Conservation (phyloP, 2,888 invertebrate genomes). For the Portevinia maculata region DNA sequence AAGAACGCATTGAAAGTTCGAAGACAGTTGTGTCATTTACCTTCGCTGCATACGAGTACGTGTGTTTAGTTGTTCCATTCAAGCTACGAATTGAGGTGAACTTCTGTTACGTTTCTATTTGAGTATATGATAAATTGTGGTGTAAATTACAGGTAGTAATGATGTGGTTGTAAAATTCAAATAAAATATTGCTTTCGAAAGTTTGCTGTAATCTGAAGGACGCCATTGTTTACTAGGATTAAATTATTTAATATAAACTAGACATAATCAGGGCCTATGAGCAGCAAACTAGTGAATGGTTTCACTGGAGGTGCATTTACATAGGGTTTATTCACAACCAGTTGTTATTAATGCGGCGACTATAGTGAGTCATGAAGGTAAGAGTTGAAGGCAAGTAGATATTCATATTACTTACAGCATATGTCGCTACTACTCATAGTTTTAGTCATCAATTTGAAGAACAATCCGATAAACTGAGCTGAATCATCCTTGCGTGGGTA, state of each 20-base stretch:
- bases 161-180: slow-evolving; percentile 32
- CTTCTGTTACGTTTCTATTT: neutral
- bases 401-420: neutral
- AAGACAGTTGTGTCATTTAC: neutral
- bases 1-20: slow-evolving; percentile 1
- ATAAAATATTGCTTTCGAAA: neutral
- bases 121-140: slow-evolving; percentile 9
- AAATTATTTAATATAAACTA: neutral
- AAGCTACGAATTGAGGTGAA: slow-evolving; percentile 14
- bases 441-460: slow-evolving; percentile 3
- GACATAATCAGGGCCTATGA: slow-evolving; percentile 14
- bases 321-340: slow-evolving; percentile 10
- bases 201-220: neutral
- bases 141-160: slow-evolving; percentile 24
- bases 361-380: neutral
- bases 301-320: neutral
- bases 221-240: neutral
- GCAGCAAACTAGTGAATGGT: neutral
- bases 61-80: neutral
- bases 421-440: neutral
- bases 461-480: neutral
- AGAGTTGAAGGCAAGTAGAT: slow-evolving; percentile 1
- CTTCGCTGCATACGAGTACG: neutral
- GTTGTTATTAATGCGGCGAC: neutral
- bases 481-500: neutral